Evolutionary conservation across 2,797 vertebrate genomes (phyloP).

Genomic region (Labroides dimidiatus): DNA sequence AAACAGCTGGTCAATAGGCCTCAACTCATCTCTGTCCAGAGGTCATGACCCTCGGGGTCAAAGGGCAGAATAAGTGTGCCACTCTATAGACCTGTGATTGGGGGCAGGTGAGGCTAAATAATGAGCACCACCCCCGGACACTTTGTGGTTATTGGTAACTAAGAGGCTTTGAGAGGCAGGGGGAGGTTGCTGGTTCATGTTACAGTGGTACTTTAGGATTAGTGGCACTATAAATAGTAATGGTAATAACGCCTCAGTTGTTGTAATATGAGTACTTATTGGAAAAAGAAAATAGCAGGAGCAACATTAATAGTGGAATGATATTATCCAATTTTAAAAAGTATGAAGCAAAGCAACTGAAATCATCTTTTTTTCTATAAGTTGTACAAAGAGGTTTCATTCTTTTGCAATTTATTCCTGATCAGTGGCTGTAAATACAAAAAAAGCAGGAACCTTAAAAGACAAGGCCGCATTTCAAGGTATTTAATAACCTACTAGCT

Average conservation of each 20-base stretch:
- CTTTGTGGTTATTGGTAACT: slow-evolving; percentile 1
- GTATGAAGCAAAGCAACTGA: not conserved
- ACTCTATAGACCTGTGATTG: slow-evolving; percentile 18
- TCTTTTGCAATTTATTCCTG: too few relatives aligned
- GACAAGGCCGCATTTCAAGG: too few relatives aligned
- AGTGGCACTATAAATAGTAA: slow-evolving; percentile 35
- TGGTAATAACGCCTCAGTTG: slow-evolving; percentile 10
- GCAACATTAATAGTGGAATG: not conserved
- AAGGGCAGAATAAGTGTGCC: slow-evolving; percentile 65
- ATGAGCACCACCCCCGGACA: slow-evolving; percentile 1
- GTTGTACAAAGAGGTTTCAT: too few relatives aligned
- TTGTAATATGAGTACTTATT: slow-evolving; percentile 3
- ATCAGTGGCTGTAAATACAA: not conserved
- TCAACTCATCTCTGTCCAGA: slow-evolving; percentile 6
- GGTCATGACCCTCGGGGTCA: slow-evolving; percentile 47
- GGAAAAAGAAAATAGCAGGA: not conserved
- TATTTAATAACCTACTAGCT: too few relatives aligned
- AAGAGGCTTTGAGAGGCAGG: slow-evolving; percentile 3
- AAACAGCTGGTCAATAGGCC: slow-evolving; percentile 57
- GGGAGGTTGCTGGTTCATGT: slow-evolving; percentile 19
- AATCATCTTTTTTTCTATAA: not conserved
- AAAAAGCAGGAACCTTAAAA: not conserved
- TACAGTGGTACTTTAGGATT: slow-evolving; percentile 30
- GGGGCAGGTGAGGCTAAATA: slow-evolving; percentile 33
- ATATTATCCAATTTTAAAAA: not conserved